phyloP scores from a whole-genome alignment of 2,888 invertebrate species.

The Callyntrura guangdongensis region DNA sequence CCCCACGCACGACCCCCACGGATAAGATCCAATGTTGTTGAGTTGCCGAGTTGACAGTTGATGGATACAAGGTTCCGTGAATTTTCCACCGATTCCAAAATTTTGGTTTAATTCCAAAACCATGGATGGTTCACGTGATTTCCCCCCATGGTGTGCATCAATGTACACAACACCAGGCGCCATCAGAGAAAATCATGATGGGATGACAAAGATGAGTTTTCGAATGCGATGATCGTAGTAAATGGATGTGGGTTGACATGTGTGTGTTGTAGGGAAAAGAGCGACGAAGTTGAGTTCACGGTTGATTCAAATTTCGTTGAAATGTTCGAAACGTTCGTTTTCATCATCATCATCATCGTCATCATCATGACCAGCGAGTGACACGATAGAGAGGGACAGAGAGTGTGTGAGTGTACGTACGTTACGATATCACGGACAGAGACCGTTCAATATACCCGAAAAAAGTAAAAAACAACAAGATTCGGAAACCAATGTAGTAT shows the following conservation, averaged over 20 bases:
- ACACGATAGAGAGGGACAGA: constrained; percentile 31
- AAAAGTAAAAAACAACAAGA: constrained; percentile 84
- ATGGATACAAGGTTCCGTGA: not conserved
- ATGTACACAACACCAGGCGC: constrained; percentile 6
- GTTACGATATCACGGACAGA: constrained; percentile 76
- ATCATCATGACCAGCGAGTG: constrained; percentile 1
- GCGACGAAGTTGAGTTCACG: constrained; percentile 9
- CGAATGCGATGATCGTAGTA: not conserved
- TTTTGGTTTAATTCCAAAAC: constrained; percentile 60
- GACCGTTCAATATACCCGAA: constrained; percentile 82
- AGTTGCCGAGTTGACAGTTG: not conserved
- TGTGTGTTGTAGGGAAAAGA: not conserved
- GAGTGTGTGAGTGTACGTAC: constrained; percentile 44
- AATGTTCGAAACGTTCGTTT: constrained; percentile 64
- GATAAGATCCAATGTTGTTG: not conserved
- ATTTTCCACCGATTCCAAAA: constrained; percentile 5
- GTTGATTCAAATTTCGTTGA: constrained; percentile 21
- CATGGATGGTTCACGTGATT: constrained; percentile 36
- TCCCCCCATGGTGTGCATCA: constrained; percentile 22
- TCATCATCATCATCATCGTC: constrained; percentile 67
- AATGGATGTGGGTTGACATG: not conserved
- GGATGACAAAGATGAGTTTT: not conserved
- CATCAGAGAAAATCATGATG: not conserved
- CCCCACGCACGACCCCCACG: constrained; percentile 23
- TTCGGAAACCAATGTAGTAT: constrained; percentile 83